Conservation (phyloP, 2,888 invertebrate genomes). For the Asteroscopus sphinx region DNA sequence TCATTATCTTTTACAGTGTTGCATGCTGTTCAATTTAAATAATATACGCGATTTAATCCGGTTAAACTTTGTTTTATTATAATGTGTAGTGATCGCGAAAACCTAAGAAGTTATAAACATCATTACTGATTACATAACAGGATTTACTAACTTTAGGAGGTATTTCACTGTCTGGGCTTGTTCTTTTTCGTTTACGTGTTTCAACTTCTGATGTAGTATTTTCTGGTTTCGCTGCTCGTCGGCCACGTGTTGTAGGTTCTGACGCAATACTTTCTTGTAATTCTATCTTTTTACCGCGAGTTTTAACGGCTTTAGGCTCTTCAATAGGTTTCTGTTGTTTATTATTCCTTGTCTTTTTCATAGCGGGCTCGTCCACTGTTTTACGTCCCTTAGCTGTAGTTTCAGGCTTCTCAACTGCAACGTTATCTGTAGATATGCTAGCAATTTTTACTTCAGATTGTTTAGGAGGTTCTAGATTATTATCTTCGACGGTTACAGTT, state of each 20-base stretch:
- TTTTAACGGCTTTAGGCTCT: conserved; percentile 38
- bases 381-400: conserved; percentile 45
- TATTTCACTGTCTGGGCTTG: conserved; percentile 39
- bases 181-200: conserved; percentile 60
- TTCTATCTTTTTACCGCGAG: conserved; percentile 54
- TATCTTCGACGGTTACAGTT: conserved; percentile 14
- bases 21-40: too few relatives aligned
- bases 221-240: conserved; percentile 31
- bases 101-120: too few relatives aligned
- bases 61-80: too few relatives aligned
- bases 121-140: too few relatives aligned
- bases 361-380: conserved; percentile 24
- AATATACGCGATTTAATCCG: too few relatives aligned
- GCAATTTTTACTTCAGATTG: conserved; percentile 43
- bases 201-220: conserved; percentile 29
- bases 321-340: conserved; percentile 37
- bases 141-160: conserved; percentile 55
- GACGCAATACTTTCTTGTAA: conserved; percentile 49
- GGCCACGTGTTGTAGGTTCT: conserved; percentile 35
- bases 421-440: conserved; percentile 8
- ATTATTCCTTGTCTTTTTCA: conserved; percentile 31
- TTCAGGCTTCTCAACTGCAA: conserved; percentile 19
- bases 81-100: too few relatives aligned
- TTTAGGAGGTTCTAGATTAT: conserved; percentile 57
- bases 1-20: too few relatives aligned